A percentile compares a stretch with the other conserved stretches of the same genome.
phyloP scores from a whole-genome alignment of 2,113 vertebrate species.

The Ascaphus truei region DNA sequence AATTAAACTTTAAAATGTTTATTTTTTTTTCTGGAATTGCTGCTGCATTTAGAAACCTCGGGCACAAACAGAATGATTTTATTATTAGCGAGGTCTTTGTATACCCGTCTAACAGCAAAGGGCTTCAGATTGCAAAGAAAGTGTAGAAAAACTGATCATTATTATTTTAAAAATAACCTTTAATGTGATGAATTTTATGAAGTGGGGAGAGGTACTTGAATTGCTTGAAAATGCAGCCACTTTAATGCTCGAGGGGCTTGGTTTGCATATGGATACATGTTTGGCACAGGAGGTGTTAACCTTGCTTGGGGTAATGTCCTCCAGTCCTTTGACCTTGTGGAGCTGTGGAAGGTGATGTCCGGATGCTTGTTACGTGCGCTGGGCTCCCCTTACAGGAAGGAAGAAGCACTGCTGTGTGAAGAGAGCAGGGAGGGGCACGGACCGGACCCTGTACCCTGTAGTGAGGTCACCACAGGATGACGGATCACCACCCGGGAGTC shows the following conservation, averaged over 20 bases:
- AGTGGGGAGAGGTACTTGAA: too few species aligned
- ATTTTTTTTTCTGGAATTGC: constrained; percentile 21
- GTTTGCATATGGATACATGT: too few species aligned
- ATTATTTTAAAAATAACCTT: too few species aligned
- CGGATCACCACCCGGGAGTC: too few species aligned
- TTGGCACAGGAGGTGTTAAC: too few species aligned
- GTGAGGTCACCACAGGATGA: neutral
- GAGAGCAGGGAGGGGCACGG: neutral
- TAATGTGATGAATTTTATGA: too few species aligned
- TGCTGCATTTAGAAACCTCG: constrained; percentile 6
- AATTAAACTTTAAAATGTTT: too few species aligned
- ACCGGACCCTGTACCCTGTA: neutral
- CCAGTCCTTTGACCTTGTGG: neutral
- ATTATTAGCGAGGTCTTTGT: neutral
- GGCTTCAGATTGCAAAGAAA: neutral
- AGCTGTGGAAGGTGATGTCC: neutral
- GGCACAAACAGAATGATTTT: neutral
- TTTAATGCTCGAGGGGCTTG: too few species aligned
- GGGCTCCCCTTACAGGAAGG: neutral
- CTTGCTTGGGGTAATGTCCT: neutral
- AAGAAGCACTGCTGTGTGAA: neutral
- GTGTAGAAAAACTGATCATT: too few species aligned
- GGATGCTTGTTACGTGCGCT: too few species aligned
- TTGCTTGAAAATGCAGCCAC: too few species aligned
- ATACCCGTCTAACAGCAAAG: neutral